Evolutionary conservation across 2,113 vertebrate species (phyloP).

Genomic region (Nestor notabilis): DNA sequence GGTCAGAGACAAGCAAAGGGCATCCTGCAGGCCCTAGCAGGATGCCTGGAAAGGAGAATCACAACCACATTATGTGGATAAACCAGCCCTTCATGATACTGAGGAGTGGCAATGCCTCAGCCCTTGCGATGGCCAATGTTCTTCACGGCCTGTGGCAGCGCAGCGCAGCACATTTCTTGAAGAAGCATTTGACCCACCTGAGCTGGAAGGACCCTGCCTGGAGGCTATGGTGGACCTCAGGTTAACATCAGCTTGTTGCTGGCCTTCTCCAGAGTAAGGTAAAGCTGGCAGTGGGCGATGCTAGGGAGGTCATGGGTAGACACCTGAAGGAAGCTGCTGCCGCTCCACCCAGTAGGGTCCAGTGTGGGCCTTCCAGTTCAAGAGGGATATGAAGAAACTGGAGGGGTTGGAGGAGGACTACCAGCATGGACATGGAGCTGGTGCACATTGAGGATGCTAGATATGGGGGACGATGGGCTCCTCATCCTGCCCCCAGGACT

Average conservation of each 20-base stretch:
- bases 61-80: accelerated
- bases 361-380: not conserved
- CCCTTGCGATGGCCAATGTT: not conserved
- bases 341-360: not conserved
- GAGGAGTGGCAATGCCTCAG: not conserved
- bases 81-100: not conserved
- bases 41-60: not conserved
- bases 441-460: not conserved
- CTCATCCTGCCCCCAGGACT: not conserved
- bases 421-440: not conserved
- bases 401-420: not conserved
- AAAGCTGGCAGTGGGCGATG: not conserved
- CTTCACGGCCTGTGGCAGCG: not conserved
- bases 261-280: not conserved
- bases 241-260: not conserved
- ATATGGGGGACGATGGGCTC: not conserved
- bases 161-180: not conserved
- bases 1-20: not conserved
- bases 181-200: not conserved
- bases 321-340: not conserved
- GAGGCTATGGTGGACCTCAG: not conserved
- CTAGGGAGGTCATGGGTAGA: not conserved
- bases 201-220: not conserved
- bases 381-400: not conserved
- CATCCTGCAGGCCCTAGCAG: not conserved